A percentile compares a stretch with the other conserved stretches of the same genome.
Conservation (phyloP, 2,797 vertebrate genomes). For the Spea hammondii region DNA sequence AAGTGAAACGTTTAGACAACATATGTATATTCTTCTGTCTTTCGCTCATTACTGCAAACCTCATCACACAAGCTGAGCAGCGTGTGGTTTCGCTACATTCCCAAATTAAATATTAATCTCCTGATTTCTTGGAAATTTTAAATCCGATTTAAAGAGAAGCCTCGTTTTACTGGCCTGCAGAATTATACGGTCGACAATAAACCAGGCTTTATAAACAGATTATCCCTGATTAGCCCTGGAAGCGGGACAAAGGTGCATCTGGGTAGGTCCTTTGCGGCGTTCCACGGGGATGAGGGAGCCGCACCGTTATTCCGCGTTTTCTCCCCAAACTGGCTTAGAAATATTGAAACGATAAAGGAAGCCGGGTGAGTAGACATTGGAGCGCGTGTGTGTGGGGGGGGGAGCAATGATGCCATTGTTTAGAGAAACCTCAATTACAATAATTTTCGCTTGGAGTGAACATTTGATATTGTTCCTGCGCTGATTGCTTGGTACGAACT, state of each 20-base stretch:
- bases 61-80: too few species aligned
- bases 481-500: slow-evolving; percentile 48
- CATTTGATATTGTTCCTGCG: slow-evolving; percentile 44
- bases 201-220: not conserved
- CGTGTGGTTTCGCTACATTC: too few species aligned
- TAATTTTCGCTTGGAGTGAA: slow-evolving; percentile 40
- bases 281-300: not conserved
- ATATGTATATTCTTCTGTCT: too few species aligned
- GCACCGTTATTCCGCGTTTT: not conserved
- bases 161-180: not conserved
- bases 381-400: not conserved
- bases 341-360: not conserved
- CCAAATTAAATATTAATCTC: slow-evolving; percentile 4
- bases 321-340: not conserved
- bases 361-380: not conserved
- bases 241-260: not conserved
- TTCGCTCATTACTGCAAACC: too few species aligned
- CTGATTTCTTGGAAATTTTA: slow-evolving; percentile 12
- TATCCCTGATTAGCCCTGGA: slow-evolving; percentile 15
- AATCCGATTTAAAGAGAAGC: not conserved
- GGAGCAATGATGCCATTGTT: slow-evolving; percentile 42
- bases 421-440: slow-evolving; percentile 45
- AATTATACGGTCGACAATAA: not conserved
- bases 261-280: not conserved
- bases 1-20: too few species aligned